Evolutionary conservation across 2,113 vertebrate species (phyloP).

Genomic region (Chloroceryle aenea): DNA sequence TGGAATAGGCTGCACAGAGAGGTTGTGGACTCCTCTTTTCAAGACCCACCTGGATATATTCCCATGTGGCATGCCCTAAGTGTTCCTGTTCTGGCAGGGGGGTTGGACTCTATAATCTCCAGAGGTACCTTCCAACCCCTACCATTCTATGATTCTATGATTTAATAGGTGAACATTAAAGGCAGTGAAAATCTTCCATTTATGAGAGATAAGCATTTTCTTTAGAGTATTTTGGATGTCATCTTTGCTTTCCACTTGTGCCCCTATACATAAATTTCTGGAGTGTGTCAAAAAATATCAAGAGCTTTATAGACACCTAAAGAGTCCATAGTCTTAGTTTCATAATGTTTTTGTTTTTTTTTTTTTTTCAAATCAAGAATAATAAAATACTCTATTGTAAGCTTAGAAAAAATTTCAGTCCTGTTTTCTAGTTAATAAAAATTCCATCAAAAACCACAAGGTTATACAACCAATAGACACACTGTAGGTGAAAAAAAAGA

Average conservation of each 20-base stretch:
- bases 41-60: no score
- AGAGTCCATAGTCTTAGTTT: not conserved
- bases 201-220: not conserved
- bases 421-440: not conserved
- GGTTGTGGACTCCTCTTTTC: no score
- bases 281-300: not conserved
- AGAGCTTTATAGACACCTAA: not conserved
- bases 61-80: no score
- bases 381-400: no score
- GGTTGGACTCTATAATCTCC: no score
- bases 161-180: not conserved
- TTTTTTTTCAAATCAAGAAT: not conserved
- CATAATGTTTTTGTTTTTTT: not conserved
- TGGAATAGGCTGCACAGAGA: no score
- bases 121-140: no score
- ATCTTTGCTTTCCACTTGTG: not conserved
- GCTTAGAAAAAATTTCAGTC: no score
- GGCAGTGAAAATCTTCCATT: not conserved
- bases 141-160: no score
- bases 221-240: not conserved
- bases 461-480: not conserved
- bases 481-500: not conserved
- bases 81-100: no score
- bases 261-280: not conserved
- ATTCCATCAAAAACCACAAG: accelerated